phyloP scores from a whole-genome alignment of 2,113 vertebrate genomes.

The Nannospalax galili region DNA sequence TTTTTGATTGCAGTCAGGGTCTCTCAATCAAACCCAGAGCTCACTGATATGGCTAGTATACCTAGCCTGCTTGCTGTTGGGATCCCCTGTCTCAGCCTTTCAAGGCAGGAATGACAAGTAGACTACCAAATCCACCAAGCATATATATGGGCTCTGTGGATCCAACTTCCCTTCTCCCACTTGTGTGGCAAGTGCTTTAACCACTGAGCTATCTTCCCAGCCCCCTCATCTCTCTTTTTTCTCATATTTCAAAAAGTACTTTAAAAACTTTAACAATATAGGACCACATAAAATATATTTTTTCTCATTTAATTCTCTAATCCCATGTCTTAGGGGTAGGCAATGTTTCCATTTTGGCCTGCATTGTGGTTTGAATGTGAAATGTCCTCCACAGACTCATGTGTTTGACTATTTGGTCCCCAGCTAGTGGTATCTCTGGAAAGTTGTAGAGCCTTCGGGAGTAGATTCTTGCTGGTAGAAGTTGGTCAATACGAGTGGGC shows the following conservation, averaged over 20 bases:
- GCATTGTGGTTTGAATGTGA: neutral
- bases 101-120: neutral
- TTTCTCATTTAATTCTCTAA: neutral
- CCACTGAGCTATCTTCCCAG: neutral
- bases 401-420: neutral
- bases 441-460: neutral
- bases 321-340: neutral
- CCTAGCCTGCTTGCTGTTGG: neutral
- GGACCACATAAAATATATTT: neutral
- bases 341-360: neutral
- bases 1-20: neutral
- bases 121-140: neutral
- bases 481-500: no score
- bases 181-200: neutral
- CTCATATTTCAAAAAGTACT: neutral
- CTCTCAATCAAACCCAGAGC: neutral
- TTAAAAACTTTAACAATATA: neutral
- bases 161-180: neutral
- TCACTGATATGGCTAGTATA: neutral
- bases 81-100: neutral
- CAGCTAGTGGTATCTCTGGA: neutral
- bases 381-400: no score
- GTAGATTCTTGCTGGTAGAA: neutral
- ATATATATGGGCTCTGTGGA: neutral
- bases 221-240: neutral